phyloP scores from a whole-genome alignment of 2,797 vertebrate species.

The Epinephelus awoara region DNA sequence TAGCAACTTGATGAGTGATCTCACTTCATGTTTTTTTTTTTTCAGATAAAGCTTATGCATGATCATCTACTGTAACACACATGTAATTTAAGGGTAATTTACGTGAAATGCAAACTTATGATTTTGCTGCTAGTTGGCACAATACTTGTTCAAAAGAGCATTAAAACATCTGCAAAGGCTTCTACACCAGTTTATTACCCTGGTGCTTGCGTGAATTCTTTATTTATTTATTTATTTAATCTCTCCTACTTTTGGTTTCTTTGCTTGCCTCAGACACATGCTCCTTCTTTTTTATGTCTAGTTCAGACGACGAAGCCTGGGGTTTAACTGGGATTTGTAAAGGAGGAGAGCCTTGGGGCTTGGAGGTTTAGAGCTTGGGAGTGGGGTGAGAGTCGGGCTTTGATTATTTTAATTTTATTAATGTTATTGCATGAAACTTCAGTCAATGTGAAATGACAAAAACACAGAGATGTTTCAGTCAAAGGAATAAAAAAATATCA shows the following conservation, averaged over 20 bases:
- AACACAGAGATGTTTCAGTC: not conserved
- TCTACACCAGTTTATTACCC: not conserved
- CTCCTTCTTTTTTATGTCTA: conserved; percentile 20
- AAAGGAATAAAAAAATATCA: not conserved
- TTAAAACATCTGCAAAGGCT: not conserved
- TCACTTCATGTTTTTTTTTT: too few relatives aligned
- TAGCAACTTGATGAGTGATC: too few relatives aligned
- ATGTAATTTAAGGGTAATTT: not conserved
- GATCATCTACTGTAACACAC: not conserved
- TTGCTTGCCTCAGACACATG: conserved; percentile 18
- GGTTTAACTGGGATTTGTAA: conserved; percentile 52
- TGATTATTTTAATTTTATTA: conserved; percentile 18
- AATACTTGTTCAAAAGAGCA: not conserved
- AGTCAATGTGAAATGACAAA: conserved; percentile 4
- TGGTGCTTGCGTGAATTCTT: not conserved
- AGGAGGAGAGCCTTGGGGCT: conserved; percentile 18
- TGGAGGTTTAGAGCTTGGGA: conserved; percentile 7
- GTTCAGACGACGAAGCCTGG: conserved; percentile 21
- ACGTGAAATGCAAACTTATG: not conserved
- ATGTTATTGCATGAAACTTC: conserved; percentile 16
- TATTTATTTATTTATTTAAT: not conserved
- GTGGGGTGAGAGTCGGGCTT: conserved; percentile 10
- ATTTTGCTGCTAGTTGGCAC: not conserved
- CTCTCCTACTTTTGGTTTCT: not conserved
- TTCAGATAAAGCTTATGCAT: too few relatives aligned